Conservation (phyloP, 2,888 invertebrate genomes). For the Mactromeris polynyma region DNA sequence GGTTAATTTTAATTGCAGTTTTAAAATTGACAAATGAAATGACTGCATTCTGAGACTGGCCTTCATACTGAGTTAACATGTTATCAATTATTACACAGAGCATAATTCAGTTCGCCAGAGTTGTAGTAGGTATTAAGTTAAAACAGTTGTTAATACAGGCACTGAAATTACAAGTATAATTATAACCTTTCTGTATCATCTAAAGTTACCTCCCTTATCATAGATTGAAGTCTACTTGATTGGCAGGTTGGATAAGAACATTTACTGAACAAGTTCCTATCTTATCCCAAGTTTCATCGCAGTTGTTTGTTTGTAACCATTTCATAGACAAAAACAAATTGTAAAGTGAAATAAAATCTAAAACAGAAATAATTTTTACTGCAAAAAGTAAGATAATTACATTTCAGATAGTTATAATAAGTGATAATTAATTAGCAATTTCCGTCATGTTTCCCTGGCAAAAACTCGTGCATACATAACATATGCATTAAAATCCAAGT, state of each 20-base stretch:
- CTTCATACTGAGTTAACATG: too few species aligned
- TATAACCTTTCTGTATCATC: background rate
- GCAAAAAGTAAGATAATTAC: background rate
- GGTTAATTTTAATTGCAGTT: too few species aligned
- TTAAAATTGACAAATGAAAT: too few species aligned
- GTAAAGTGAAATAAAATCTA: background rate
- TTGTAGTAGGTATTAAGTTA: too few species aligned
- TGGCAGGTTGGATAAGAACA: background rate
- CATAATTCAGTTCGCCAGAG: too few species aligned
- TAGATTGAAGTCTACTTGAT: background rate
- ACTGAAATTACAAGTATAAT: background rate
- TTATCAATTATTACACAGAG: too few species aligned
- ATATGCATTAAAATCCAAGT: constrained; percentile 16
- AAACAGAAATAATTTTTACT: background rate
- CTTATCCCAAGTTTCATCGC: background rate
- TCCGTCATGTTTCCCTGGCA: background rate
- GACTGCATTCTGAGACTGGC: too few species aligned
- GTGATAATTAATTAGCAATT: constrained; percentile 7
- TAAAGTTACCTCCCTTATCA: background rate
- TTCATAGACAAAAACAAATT: background rate
- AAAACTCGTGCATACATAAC: background rate
- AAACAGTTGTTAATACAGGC: background rate
- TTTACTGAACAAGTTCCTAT: background rate
- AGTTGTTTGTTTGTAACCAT: background rate
- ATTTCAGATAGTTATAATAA: background rate